Percentiles rank a stretch among this genome's conserved stretches.
phyloP scores from a whole-genome alignment of 1,140 invertebrate species.

The Stratiolaelaps scimitus region DNA sequence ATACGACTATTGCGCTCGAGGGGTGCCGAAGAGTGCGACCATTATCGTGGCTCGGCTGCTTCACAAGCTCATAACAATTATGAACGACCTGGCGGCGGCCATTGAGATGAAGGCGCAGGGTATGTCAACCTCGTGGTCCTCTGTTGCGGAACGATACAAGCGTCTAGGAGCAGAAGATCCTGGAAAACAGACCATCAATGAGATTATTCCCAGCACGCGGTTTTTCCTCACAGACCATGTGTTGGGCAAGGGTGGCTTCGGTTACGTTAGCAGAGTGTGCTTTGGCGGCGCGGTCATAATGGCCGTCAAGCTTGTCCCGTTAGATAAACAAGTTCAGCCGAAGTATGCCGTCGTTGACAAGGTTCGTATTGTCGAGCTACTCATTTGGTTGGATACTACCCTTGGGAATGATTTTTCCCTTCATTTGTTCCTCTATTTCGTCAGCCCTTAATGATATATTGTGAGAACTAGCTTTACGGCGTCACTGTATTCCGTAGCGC shows the following conservation, averaged over 20 bases:
- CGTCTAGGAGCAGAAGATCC: too few species aligned
- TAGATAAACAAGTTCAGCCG: constrained; percentile 13
- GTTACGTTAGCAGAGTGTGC: background rate
- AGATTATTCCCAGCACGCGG: background rate
- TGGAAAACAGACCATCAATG: background rate
- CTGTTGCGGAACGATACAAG: background rate
- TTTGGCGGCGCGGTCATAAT: background rate
- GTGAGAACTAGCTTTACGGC: too few species aligned
- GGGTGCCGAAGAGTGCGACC: background rate
- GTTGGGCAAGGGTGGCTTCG: constrained; percentile 1
- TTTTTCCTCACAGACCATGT: background rate
- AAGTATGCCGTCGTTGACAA: constrained; percentile 23
- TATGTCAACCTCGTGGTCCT: background rate
- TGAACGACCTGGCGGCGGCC: background rate
- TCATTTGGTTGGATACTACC: too few species aligned
- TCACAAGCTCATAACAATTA: background rate
- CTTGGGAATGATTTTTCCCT: background rate
- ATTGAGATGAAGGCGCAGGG: constrained; percentile 4
- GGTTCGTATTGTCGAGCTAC: background rate
- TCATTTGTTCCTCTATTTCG: background rate
- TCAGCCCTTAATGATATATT: too few species aligned
- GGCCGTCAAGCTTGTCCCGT: constrained; percentile 10
- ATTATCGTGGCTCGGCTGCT: background rate
- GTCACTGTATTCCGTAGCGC: too few species aligned
- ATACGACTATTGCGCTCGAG: background rate